These are phyloP conservation scores for Collichthys lucidus DNA, from an alignment of 2,113 vertebrate genomes.

Conservation along the genomic window DNA sequence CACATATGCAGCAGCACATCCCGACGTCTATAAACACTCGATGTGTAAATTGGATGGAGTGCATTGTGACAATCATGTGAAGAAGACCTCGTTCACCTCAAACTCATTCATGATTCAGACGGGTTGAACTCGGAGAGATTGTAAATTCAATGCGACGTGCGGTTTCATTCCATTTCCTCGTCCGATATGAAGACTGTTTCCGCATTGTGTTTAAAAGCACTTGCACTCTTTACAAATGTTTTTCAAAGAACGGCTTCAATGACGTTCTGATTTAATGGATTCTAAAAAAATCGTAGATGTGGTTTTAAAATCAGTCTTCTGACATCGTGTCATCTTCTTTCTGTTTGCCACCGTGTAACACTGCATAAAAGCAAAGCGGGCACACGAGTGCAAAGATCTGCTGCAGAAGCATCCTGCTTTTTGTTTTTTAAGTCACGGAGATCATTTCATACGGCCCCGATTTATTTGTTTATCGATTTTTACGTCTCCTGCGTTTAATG, in stretches of 20 bases:
- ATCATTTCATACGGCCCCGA: neutral
- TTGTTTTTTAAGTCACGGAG: neutral
- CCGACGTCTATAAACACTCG: neutral
- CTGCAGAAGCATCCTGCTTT: neutral
- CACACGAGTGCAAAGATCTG: constrained; percentile 1
- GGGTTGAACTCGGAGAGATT: constrained; percentile 7
- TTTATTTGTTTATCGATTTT: constrained; percentile 31
- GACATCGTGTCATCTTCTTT: neutral
- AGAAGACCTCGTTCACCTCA: neutral
- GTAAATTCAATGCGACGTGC: constrained; percentile 23
- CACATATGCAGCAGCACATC: neutral
- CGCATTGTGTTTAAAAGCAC: constrained; percentile 29
- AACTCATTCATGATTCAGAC: constrained; percentile 21
- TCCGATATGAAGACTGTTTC: constrained; percentile 16
- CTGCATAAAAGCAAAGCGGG: constrained; percentile 4
- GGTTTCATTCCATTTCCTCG: neutral
- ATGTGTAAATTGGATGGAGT: neutral
- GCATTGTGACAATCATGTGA: too few relatives aligned
- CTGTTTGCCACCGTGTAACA: neutral
- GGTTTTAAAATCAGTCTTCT: neutral
- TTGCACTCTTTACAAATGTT: constrained; percentile 42
- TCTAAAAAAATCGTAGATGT: constrained; percentile 29
- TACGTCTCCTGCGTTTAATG: constrained; percentile 8
- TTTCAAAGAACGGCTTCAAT: constrained; percentile 37
- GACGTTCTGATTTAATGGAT: constrained; percentile 50